These are phyloP conservation scores for Drosophila willistoni DNA, from an alignment of 1,140 invertebrate genomes.

Conservation along the genomic window DNA sequence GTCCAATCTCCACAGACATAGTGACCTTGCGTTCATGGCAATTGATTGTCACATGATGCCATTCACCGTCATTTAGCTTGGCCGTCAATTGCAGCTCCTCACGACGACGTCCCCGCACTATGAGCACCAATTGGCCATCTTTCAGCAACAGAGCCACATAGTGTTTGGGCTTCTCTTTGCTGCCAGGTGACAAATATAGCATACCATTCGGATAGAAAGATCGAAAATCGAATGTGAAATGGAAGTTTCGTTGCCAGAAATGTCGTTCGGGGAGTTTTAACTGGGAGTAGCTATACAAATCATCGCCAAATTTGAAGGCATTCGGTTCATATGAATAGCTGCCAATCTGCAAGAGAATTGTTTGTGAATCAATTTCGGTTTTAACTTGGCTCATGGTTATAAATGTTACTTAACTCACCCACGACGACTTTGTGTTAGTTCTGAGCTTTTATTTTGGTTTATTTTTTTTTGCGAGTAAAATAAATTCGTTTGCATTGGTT, in stretches of 20 bases:
- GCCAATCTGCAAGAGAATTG: constrained; percentile 84
- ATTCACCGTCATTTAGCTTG: constrained; percentile 91
- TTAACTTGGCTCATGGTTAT: background rate
- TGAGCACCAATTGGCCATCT: constrained; percentile 88
- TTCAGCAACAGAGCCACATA: constrained; percentile 89
- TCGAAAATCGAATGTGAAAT: constrained; percentile 91
- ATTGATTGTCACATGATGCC: constrained; percentile 90
- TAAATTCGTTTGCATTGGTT: constrained; percentile 44
- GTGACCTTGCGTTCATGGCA: constrained; percentile 87
- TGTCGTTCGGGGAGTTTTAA: constrained; percentile 86
- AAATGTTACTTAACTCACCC: constrained; percentile 68
- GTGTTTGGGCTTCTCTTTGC: constrained; percentile 87
- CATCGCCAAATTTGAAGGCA: constrained; percentile 94
- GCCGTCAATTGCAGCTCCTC: constrained; percentile 86
- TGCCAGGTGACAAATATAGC: constrained; percentile 89
- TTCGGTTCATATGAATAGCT: constrained; percentile 91
- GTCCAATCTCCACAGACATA: constrained; percentile 88
- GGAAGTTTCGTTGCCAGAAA: constrained; percentile 89
- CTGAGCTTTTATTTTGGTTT: constrained; percentile 62
- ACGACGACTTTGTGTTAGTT: constrained; percentile 80
- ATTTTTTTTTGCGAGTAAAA: constrained; percentile 42
- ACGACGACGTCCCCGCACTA: constrained; percentile 87
- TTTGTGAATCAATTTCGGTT: constrained; percentile 34
- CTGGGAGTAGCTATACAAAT: constrained; percentile 89
- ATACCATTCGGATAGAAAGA: constrained; percentile 94